phyloP scores from a whole-genome alignment of 2,797 vertebrate genomes.

The Eospalax fontanierii region DNA sequence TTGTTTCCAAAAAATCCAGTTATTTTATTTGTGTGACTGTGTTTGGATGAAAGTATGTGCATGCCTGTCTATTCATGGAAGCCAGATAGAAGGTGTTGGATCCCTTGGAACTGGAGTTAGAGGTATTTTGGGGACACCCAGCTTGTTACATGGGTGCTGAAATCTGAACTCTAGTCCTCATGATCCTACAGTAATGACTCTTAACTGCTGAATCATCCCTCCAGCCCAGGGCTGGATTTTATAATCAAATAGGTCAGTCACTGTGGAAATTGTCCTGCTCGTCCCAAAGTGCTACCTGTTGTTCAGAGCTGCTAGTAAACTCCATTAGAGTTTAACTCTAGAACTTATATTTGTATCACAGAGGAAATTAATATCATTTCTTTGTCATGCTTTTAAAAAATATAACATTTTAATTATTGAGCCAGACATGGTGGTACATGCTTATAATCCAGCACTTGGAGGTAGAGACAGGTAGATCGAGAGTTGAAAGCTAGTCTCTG shows the following conservation, averaged over 20 bases:
- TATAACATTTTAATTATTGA: not conserved
- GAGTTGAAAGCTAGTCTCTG: not conserved
- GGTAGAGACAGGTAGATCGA: not conserved
- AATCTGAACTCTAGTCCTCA: not conserved
- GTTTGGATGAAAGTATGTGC: not conserved
- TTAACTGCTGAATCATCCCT: not conserved
- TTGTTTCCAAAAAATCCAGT: too few relatives aligned
- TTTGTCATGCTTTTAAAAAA: slow-evolving; percentile 49
- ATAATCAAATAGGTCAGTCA: not conserved
- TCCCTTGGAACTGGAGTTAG: not conserved
- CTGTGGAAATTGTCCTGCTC: not conserved
- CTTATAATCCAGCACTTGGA: not conserved
- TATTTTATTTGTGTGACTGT: not conserved
- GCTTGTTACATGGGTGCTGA: not conserved
- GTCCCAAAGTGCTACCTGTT: slow-evolving; percentile 18
- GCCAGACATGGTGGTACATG: not conserved
- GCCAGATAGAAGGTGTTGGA: not conserved
- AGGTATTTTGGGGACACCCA: not conserved
- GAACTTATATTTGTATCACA: not conserved
- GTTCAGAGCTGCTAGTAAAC: slow-evolving; percentile 19
- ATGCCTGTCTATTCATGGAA: not conserved
- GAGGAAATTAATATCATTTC: slow-evolving; percentile 46
- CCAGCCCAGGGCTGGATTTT: not conserved
- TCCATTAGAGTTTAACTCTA: slow-evolving; percentile 51
- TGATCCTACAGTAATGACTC: not conserved